Evolutionary conservation across 2,113 vertebrate genomes (phyloP), one percentile per base, ranked within the genome.

Genomic region (Colossoma macropomum): DNA sequence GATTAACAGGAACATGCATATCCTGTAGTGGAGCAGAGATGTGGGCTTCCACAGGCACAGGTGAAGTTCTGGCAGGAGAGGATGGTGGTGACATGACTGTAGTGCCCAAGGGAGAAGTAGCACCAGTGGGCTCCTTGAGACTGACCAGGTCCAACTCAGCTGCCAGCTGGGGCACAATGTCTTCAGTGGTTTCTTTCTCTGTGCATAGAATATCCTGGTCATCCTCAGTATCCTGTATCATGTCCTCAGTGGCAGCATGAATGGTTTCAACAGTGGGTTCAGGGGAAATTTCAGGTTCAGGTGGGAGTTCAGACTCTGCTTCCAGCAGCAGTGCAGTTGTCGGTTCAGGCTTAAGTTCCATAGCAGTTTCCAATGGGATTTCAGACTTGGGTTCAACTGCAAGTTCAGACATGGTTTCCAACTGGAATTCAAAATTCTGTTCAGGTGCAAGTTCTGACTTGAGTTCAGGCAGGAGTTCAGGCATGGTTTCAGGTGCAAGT

Each of bases 61-160:
- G 90, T 34, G 89, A 77, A 6, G 77, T 73, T 11, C 82, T 90
- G 2, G 86, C 81, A 19, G 93, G 93, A 3, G 93, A 95, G 73
- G 90, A 92, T 16, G 94, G 93, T 75, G 92, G 93, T 74, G 93
- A 94, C 91, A 93, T 91, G 60, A 94, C 90, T 0, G 93, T 94
- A 0, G 93, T 93, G 70, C 92, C 92, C 66, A 94, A 82, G 30
- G 89, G 90, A 50, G 90, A 84, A 77, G 87, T 86, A 0, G 84
- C 85, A 65, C 77, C 72, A 21, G 79, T 41, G 15, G 89, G 70
- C 30, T 89, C 86, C 19, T 90, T 83, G 9, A 87, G 88, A 73
- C 75, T 85, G 52, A 86, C 89, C 48, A 79, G 76, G 82, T 93
- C 90, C 23, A 87, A n/a, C 63, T 89, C 87, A 30, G 87, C 74